Percentiles rank a stretch among this genome's conserved stretches.
phyloP scores from a whole-genome alignment of 2,113 vertebrate genomes.

The Anarrhichthys ocellatus region DNA sequence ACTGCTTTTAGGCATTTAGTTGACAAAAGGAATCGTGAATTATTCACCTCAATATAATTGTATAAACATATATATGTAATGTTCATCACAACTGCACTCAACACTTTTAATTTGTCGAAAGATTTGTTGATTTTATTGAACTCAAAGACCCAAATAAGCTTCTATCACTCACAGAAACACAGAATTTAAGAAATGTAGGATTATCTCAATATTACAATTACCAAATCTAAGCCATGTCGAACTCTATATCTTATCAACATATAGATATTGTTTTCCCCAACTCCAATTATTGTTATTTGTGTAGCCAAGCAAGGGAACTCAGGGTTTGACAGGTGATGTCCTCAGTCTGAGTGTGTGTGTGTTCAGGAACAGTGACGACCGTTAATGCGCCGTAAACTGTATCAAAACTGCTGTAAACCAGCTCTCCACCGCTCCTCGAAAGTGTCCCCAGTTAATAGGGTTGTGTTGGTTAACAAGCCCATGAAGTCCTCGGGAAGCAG shows the following conservation, averaged over 20 bases:
- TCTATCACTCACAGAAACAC: background rate
- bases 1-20: background rate
- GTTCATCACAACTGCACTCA: background rate
- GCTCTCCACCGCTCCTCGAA: conserved; percentile 27
- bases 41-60: background rate
- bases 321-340: too few relatives aligned
- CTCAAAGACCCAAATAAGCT: background rate
- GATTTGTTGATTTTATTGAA: background rate
- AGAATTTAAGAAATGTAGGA: background rate
- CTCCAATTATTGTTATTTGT: conserved; percentile 1
- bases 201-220: background rate
- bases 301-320: background rate
- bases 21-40: background rate
- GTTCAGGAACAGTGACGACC: background rate
- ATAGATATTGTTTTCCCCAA: background rate
- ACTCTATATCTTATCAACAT: background rate
- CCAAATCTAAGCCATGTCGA: background rate
- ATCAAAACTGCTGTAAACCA: conserved; percentile 44
- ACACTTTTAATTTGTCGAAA: background rate
- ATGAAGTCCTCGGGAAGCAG: conserved; percentile 47
- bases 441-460: conserved; percentile 60
- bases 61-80: background rate
- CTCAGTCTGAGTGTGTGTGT: background rate
- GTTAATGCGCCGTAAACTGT: conserved; percentile 56
- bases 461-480: conserved; percentile 65